phyloP scores from a whole-genome alignment of 2,113 vertebrate species.

The Otis tarda region DNA sequence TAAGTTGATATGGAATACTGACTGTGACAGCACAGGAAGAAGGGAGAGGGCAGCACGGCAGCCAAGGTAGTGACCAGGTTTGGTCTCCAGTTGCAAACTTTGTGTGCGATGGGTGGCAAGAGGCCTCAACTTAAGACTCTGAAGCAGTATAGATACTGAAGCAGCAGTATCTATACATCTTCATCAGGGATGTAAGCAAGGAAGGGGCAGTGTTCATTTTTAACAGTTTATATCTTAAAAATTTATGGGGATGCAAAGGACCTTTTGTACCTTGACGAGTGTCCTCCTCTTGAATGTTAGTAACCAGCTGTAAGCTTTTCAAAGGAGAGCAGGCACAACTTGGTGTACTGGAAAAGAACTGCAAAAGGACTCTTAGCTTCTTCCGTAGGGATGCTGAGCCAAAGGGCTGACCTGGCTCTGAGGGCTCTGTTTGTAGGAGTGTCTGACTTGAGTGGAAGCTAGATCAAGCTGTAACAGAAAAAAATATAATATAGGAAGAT shows the following conservation, averaged over 20 bases:
- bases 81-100: background rate
- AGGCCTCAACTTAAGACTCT: background rate
- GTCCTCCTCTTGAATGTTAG: background rate
- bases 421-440: background rate
- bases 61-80: background rate
- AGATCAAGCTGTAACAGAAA: background rate
- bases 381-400: background rate
- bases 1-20: background rate
- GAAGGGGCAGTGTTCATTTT: background rate
- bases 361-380: background rate
- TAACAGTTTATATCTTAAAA: background rate
- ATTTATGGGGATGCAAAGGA: background rate
- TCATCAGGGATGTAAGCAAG: background rate
- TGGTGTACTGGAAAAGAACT: background rate
- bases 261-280: background rate
- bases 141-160: background rate
- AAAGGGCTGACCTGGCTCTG: background rate
- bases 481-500: background rate
- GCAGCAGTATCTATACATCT: fast-evolving
- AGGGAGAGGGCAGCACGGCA: background rate
- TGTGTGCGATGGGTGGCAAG: background rate
- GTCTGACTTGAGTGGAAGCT: background rate
- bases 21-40: background rate
- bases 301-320: background rate
- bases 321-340: background rate